Evolutionary conservation across 2,113 vertebrate species (phyloP).

Genomic region (Actinemys pallida): DNA sequence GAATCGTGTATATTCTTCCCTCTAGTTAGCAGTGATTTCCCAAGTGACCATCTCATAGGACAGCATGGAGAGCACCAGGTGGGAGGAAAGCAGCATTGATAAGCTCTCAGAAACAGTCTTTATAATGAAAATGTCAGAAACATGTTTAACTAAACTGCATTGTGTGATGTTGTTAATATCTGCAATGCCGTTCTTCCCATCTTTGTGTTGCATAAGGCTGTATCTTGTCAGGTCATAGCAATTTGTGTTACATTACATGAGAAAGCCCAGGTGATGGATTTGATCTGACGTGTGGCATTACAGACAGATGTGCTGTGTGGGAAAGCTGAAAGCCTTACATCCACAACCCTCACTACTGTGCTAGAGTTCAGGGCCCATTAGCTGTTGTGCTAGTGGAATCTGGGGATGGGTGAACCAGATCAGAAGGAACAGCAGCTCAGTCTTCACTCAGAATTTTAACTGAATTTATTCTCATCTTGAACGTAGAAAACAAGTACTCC

Average conservation of each 20-base stretch:
- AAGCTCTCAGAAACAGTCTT: background rate
- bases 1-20: background rate
- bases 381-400: background rate
- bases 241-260: background rate
- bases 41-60: background rate
- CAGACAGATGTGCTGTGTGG: background rate
- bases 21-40: background rate
- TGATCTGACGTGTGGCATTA: background rate
- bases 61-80: background rate
- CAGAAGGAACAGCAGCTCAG: background rate
- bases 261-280: background rate
- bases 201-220: background rate
- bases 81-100: background rate
- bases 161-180: background rate
- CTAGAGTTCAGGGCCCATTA: background rate
- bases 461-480: background rate
- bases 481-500: background rate
- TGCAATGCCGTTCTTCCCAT: background rate
- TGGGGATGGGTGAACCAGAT: background rate
- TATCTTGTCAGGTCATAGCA: background rate
- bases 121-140: background rate
- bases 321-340: background rate
- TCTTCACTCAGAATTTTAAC: background rate
- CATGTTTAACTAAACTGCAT: background rate
- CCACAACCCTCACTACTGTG: background rate